Evolutionary conservation across 2,113 vertebrate genomes (phyloP).

Genomic region (Hemibagrus wyckioides): DNA sequence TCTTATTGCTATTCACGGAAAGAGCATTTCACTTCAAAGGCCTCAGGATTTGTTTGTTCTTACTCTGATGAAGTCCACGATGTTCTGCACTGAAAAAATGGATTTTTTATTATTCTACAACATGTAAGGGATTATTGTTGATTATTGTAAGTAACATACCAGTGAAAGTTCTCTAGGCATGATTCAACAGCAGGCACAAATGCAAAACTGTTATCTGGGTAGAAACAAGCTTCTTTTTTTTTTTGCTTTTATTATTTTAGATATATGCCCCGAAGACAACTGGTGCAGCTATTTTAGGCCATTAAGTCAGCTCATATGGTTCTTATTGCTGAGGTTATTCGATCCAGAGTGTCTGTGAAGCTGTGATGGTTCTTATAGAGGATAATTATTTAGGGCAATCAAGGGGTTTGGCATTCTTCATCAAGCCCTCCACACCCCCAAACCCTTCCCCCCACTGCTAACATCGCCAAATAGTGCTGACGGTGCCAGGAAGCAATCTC

Average conservation of each 20-base stretch:
- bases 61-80: conserved; percentile 1
- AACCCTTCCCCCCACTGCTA: neutral
- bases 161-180: neutral
- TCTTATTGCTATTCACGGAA: conserved; percentile 34
- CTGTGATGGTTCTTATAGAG: conserved; percentile 54
- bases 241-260: conserved; percentile 17
- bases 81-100: conserved; percentile 10
- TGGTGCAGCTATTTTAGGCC: conserved; percentile 49
- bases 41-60: conserved; percentile 34
- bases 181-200: conserved; percentile 13
- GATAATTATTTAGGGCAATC: conserved; percentile 54
- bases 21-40: conserved; percentile 37
- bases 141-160: conserved; percentile 19
- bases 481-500: conserved; percentile 36
- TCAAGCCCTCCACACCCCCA: neutral
- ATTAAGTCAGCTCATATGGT: conserved; percentile 58
- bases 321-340: conserved; percentile 50
- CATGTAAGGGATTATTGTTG: conserved; percentile 14
- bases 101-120: neutral
- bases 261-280: conserved; percentile 52
- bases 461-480: neutral
- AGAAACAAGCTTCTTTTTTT: conserved; percentile 24
- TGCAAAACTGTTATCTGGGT: conserved; percentile 28
- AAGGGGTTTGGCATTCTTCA: conserved; percentile 41
- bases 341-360: conserved; percentile 52